phyloP scores from a whole-genome alignment of 2,888 invertebrate genomes.

The Ischnura elegans region DNA sequence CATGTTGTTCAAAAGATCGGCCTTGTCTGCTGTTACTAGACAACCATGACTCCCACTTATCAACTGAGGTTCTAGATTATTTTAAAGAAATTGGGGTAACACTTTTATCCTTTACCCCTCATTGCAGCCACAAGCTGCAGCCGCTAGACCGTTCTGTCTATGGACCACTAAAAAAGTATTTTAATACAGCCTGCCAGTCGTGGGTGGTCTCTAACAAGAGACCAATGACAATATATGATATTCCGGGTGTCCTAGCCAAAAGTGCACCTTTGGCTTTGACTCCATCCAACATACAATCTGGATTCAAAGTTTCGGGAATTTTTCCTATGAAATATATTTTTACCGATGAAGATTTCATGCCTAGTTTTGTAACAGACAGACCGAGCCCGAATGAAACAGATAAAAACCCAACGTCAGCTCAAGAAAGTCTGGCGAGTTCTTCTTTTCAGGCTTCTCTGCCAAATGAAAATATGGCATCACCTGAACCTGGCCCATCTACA shows the following conservation, averaged over 20 bases:
- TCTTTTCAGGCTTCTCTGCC: neutral
- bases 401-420: neutral
- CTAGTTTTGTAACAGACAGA: conserved; percentile 70
- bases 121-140: neutral
- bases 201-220: too few species aligned
- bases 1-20: neutral
- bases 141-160: neutral
- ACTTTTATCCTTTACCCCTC: neutral
- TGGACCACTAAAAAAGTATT: neutral
- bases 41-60: conserved; percentile 4
- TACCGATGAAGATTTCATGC: neutral
- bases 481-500: neutral
- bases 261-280: too few species aligned
- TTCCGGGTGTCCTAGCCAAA: too few species aligned
- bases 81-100: neutral
- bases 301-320: too few species aligned
- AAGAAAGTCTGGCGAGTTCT: too few species aligned
- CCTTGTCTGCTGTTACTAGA: neutral
- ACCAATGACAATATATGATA: too few species aligned
- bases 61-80: neutral
- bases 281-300: too few species aligned
- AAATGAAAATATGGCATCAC: too few species aligned
- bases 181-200: too few species aligned
- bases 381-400: neutral
- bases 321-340: neutral